A percentile compares a stretch with the other conserved stretches of the same genome.
Conservation (phyloP, 2,888 invertebrate species). For the Drosophila maculinotata region DNA sequence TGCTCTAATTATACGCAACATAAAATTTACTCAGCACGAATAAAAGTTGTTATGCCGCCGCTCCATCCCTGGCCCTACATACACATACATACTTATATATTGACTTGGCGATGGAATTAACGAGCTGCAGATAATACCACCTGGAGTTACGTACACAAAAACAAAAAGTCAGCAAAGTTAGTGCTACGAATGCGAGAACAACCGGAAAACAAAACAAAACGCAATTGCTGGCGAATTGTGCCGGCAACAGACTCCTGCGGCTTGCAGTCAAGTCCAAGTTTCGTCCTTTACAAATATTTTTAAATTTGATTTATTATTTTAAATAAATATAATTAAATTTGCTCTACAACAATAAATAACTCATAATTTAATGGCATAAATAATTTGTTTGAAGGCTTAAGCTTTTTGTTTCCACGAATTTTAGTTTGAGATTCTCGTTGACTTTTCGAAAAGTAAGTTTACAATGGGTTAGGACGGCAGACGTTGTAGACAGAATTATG, state of each 20-base stretch:
- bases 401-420: too few relatives aligned
- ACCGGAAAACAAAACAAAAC: constrained; percentile 41
- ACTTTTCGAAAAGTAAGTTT: too few relatives aligned
- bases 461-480: too few relatives aligned
- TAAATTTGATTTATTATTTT: constrained; percentile 7
- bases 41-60: constrained; percentile 33
- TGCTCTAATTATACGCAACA: constrained; percentile 80
- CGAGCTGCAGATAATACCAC: constrained; percentile 53
- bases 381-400: not conserved
- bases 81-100: constrained; percentile 48
- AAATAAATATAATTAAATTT: not conserved
- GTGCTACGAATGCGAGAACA: not conserved
- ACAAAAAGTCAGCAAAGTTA: constrained; percentile 1
- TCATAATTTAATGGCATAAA: not conserved
- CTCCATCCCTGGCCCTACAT: too few relatives aligned
- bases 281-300: not conserved
- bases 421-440: too few relatives aligned
- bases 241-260: constrained; percentile 23
- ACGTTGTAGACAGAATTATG: too few relatives aligned
- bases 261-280: constrained; percentile 15
- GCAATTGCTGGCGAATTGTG: constrained; percentile 32
- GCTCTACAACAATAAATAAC: not conserved
- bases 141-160: constrained; percentile 28
- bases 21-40: constrained; percentile 73
- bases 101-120: constrained; percentile 57